A percentile compares a stretch with the other conserved stretches of the same genome.
phyloP scores from a whole-genome alignment of 2,888 invertebrate genomes.

The Hermaeophaga mercurialis region DNA sequence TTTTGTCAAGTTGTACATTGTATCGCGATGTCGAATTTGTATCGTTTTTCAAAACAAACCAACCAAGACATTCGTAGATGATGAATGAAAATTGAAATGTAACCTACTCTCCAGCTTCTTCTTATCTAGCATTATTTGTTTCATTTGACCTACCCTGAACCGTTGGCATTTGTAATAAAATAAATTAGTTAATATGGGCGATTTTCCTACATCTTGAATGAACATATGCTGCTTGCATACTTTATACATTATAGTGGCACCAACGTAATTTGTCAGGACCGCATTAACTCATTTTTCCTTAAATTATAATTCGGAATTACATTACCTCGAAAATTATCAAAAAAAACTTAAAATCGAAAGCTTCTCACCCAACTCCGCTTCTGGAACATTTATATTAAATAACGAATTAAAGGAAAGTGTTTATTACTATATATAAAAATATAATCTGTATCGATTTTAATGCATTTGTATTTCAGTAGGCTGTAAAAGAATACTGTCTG shows the following conservation, averaged over 20 bases:
- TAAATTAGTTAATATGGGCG: slow-evolving; percentile 15
- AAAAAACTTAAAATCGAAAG: too few species aligned
- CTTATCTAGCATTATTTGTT: slow-evolving; percentile 8
- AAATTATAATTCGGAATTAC: too few species aligned
- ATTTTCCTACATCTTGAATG: slow-evolving; percentile 4
- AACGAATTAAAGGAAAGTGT: too few species aligned
- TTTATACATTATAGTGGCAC: background rate
- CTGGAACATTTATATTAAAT: too few species aligned
- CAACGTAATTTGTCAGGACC: background rate
- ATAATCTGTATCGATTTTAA: too few species aligned
- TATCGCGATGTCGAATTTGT: background rate
- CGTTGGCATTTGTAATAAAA: background rate
- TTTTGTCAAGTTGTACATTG: too few species aligned
- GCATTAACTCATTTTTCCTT: too few species aligned
- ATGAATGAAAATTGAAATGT: slow-evolving; percentile 6
- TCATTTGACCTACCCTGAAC: slow-evolving; percentile 6
- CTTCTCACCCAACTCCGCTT: too few species aligned
- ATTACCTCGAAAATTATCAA: too few species aligned
- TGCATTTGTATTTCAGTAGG: too few species aligned
- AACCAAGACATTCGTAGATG: background rate
- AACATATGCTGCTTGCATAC: background rate
- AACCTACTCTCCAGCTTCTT: slow-evolving; percentile 1
- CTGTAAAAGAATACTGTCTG: too few species aligned
- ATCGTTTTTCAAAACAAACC: background rate
- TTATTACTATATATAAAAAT: too few species aligned